Base-by-base conservation (phyloP, 1,140 invertebrate species). In the Drosophila asahinai region DNA sequence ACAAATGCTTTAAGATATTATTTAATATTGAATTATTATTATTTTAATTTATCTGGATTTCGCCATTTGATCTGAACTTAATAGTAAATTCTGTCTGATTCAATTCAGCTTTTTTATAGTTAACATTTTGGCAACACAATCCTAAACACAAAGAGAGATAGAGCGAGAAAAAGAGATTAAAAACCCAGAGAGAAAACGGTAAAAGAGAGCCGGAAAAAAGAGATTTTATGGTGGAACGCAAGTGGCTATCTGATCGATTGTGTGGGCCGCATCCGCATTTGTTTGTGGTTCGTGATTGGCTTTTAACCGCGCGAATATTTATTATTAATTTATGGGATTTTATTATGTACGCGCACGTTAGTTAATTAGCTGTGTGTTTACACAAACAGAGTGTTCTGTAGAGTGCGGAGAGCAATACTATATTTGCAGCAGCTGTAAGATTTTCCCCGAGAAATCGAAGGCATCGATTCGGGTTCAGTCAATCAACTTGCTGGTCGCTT, bases 311-410 rank as follows among this genome's bases (percentile, higher is more conserved):
- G 42, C 43, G 73, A 60, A 66, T 78, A 77, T 83, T 80, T 66
- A 80, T 71, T 77, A 79, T 80, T 80, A 66, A 83, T 77, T 87
- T 83, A 89, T 80, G 58, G 43, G 25, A 49, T 71, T 77, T 87
- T 57, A 73, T 76, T 77, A 77, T 66, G 70, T 66, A 60, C 63
- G 36, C 38, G 40, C 40, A 40, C 36, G 70, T 65, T 74, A 74
- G 64, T 43, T 64, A 48, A 62, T 80, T 63, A 58, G 58, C 60
- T 40, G 59, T 76, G 66, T 79, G 70, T 70, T 80, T 84, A 76
- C 48, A 19, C 27, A 78, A 76, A 47, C 65, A 78, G 17, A 30
- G 22, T 36, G 33, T 38, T 47, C 8, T 42, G 33, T 43, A 36
- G 7, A 42, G 63, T 43, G 30, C 8, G 17, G 30, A 33, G 17